Evolutionary conservation across 2,888 invertebrate species (phyloP).

Genomic region (Euproctis similis): DNA sequence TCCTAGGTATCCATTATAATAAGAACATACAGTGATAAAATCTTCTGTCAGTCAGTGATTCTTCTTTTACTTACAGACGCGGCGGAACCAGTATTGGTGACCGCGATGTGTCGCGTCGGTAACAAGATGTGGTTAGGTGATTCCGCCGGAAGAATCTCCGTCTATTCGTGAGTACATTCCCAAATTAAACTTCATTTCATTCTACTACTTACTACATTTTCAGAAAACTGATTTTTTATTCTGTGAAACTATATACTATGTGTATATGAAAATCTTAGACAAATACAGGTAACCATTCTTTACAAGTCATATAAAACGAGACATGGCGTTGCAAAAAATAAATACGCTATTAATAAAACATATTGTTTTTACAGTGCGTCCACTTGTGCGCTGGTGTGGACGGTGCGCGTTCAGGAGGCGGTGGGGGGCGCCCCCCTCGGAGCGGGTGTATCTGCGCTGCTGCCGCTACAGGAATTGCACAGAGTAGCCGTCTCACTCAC

Average conservation of each 20-base stretch:
- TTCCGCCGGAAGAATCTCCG: conserved; percentile 87
- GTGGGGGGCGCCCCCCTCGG: conserved; percentile 81
- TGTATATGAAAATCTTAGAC: too few relatives aligned
- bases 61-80: conserved; percentile 46
- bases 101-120: conserved; percentile 84
- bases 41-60: too few relatives aligned
- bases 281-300: too few relatives aligned
- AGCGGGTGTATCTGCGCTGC: conserved; percentile 80
- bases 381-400: conserved; percentile 42
- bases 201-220: too few relatives aligned
- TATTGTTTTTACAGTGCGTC: conserved; percentile 12
- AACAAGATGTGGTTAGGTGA: conserved; percentile 93
- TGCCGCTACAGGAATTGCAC: conserved; percentile 78
- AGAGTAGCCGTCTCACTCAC: conserved; percentile 88
- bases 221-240: too few relatives aligned
- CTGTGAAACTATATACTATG: too few relatives aligned
- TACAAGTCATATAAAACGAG: too few relatives aligned
- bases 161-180: conserved; percentile 83
- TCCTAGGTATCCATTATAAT: too few relatives aligned
- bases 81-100: conserved; percentile 75
- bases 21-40: too few relatives aligned
- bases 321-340: too few relatives aligned
- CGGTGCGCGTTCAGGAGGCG: conserved; percentile 48
- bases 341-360: too few relatives aligned
- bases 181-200: too few relatives aligned